Evolutionary conservation across 1,140 invertebrate genomes (phyloP).

Genomic region (Melipona quadrifasciata): DNA sequence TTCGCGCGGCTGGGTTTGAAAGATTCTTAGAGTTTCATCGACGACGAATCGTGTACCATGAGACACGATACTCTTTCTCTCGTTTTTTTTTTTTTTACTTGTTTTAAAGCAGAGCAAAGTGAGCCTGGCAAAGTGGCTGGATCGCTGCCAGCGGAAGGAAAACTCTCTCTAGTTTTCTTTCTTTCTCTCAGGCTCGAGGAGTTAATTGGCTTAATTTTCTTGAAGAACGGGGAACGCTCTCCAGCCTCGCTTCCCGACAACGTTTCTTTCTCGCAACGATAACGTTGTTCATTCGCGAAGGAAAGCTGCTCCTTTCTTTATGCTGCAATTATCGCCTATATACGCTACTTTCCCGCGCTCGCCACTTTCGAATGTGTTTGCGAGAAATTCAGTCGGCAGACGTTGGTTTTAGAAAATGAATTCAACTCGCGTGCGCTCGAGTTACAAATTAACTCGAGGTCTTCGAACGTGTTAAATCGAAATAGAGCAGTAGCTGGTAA

Average conservation of each 20-base stretch:
- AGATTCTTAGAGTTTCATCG: constrained; percentile 17
- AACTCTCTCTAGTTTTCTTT: neutral
- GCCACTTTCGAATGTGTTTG: neutral
- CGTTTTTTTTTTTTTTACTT: neutral
- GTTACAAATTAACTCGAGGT: no score
- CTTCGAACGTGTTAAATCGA: no score
- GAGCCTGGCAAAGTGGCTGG: neutral
- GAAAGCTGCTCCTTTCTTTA: neutral
- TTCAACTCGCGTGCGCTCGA: no score
- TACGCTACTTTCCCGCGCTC: neutral
- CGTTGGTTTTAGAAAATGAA: neutral
- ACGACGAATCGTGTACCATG: neutral
- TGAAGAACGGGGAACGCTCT: constrained; percentile 21
- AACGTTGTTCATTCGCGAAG: constrained; percentile 22
- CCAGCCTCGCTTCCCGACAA: neutral
- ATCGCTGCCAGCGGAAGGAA: constrained; percentile 23
- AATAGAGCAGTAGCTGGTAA: no score
- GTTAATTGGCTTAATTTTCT: constrained; percentile 52
- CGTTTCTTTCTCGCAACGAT: constrained; percentile 19
- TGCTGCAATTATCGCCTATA: neutral
- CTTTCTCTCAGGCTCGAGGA: constrained; percentile 1
- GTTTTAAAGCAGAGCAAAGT: neutral
- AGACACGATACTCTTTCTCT: neutral
- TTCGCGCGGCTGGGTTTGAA: neutral
- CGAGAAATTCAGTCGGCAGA: neutral